A percentile compares a stretch with the other conserved stretches of the same genome.
Conservation (phyloP, 2,113 vertebrate species). For the Delphinus delphis region DNA sequence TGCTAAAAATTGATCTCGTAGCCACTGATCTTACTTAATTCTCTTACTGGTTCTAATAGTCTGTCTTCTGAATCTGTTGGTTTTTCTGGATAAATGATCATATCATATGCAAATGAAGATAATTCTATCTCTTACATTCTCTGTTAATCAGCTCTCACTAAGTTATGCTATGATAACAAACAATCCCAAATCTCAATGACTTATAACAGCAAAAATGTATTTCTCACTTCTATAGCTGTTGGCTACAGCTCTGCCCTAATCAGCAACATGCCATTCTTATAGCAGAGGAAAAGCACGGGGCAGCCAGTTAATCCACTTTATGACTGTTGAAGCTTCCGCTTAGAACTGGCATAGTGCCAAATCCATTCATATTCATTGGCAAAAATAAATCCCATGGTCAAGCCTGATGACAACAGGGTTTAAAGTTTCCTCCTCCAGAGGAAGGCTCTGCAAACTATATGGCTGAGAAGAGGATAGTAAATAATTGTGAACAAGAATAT, state of each 20-base stretch:
- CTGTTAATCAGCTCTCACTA: background rate
- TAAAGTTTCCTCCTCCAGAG: background rate
- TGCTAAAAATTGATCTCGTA: background rate
- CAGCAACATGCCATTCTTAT: background rate
- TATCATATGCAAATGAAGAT: background rate
- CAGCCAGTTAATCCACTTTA: background rate
- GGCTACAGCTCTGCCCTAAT: background rate
- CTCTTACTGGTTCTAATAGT: background rate
- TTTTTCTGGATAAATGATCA: background rate
- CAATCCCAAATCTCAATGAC: background rate
- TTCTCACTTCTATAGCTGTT: background rate
- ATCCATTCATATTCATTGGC: background rate
- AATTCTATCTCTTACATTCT: background rate
- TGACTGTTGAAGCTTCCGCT: background rate
- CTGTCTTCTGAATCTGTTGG: background rate
- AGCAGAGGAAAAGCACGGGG: background rate
- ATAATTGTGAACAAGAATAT: background rate
- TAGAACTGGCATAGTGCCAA: background rate
- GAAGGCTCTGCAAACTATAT: background rate
- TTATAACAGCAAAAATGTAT: background rate
- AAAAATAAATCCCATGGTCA: constrained; percentile 1
- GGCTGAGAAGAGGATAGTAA: background rate
- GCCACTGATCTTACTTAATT: background rate
- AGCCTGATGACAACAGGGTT: background rate
- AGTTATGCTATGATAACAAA: background rate